Evolutionary conservation across 2,888 invertebrate species (phyloP).

Genomic region (Stenchaetothrips biformis): DNA sequence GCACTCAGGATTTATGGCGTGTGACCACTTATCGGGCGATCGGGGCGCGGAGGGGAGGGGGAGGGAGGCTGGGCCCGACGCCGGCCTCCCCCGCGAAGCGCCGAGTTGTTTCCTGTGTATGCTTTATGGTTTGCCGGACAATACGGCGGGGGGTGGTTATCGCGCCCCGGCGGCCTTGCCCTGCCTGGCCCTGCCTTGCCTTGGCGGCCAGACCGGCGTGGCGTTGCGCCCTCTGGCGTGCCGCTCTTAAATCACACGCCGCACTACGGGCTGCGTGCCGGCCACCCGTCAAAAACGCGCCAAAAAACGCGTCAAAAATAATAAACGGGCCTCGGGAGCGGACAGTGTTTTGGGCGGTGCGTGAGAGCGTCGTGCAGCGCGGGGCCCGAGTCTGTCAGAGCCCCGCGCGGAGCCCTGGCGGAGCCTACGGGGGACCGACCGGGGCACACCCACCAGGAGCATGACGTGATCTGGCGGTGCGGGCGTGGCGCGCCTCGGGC

Average conservation of each 20-base stretch:
- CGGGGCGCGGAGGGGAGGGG: neutral
- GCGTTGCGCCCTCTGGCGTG: neutral
- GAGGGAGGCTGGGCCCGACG: constrained; percentile 11
- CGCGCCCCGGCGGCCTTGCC: neutral
- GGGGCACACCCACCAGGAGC: neutral
- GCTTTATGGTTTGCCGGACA: constrained; percentile 28
- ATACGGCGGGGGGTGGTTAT: constrained; percentile 2
- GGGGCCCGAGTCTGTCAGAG: neutral
- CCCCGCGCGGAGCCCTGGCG: no score
- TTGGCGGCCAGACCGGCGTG: neutral
- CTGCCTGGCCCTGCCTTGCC: neutral
- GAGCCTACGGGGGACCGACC: neutral
- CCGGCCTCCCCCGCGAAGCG: constrained; percentile 31
- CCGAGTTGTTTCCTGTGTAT: constrained; percentile 26
- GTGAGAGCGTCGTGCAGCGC: neutral
- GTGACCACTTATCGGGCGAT: constrained; percentile 22
- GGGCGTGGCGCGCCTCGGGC: neutral
- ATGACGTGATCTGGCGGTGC: constrained; percentile 2
- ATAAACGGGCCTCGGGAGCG: neutral
- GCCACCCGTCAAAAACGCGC: no score
- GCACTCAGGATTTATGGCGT: constrained; percentile 17
- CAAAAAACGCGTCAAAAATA: no score
- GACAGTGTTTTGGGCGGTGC: constrained; percentile 23
- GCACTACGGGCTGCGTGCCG: no score
- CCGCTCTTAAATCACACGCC: neutral